Evolutionary conservation across 2,113 vertebrate genomes (phyloP), one percentile per base, ranked within the genome.

Genomic region (Myodes glareolus): DNA sequence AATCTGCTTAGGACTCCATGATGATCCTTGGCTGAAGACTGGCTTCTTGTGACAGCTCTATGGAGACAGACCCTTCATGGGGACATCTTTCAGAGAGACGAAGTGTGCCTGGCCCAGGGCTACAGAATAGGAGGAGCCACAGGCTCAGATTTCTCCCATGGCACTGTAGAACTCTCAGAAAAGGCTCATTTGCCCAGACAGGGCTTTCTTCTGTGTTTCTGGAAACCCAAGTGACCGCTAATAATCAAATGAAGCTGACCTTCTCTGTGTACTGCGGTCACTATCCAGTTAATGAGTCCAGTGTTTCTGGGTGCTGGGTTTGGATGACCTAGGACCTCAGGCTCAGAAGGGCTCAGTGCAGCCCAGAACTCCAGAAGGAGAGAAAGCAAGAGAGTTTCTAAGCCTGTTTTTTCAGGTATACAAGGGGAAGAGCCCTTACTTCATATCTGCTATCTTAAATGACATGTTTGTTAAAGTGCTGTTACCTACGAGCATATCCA

Each of bases 391-490:
- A 5, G 50, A 85, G 82, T 8, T 42, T 90, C 75, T 33, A 27
- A 92, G 89, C 52, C 86, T 91, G 50, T 68, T 96, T 94, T 61
- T 67, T 90, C 61, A 67, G 73, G 73, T 91, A 27, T 73, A 52
- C n/a, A 94, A 0, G 19, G 33, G 73, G 33, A 58, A 58, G 25
- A 52, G 36, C 1, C 45, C 31, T 31, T 39, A 45, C 31, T 90
- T 93, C 29, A 23, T 16, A 92, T 8, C 0, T 29, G 42, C 70
- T 52, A 31, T 87, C 76, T 84, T 67, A 89, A 65, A 45, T 31
- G 91, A 85, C 31, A 2, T 45, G 9, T 36, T 36, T 70, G 52
- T 81, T 67, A 91, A 94, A 72, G 55, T 25, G 14, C 25, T 5
- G 39, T 2, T 39, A n/a, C 84, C 31, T 50, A 50, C 29, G 7